Evolutionary conservation across 2,113 vertebrate genomes (phyloP).

Genomic region (Pardalotus punctatus): DNA sequence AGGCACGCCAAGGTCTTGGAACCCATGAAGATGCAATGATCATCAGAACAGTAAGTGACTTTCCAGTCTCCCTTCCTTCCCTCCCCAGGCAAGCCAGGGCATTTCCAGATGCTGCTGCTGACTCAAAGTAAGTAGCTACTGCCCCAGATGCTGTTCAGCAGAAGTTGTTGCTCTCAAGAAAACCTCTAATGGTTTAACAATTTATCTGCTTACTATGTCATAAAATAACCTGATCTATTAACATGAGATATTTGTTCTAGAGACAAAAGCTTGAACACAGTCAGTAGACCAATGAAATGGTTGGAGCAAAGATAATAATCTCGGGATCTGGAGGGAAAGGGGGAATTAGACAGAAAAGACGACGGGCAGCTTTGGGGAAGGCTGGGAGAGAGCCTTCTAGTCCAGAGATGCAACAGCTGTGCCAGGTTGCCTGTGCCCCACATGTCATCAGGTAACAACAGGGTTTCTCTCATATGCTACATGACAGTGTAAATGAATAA

Average conservation of each 20-base stretch:
- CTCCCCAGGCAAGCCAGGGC: neutral
- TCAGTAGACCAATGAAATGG: neutral
- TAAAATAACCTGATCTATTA: neutral
- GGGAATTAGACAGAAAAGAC: neutral
- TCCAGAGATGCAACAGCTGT: neutral
- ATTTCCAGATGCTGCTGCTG: neutral
- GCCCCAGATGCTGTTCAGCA: neutral
- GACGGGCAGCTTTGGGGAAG: neutral
- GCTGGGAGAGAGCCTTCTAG: neutral
- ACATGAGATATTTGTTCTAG: accelerated
- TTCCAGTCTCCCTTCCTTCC: neutral
- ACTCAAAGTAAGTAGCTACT: neutral
- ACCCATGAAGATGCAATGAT: neutral
- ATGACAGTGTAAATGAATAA: neutral
- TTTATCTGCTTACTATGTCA: neutral
- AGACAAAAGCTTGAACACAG: neutral
- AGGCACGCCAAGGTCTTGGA: neutral
- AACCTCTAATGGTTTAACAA: neutral
- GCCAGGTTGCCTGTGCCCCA: neutral
- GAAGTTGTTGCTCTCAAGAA: neutral
- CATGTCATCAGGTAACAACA: neutral
- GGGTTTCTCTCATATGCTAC: neutral
- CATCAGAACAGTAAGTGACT: neutral
- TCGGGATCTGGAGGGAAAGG: neutral
- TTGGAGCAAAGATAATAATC: neutral